Evolutionary conservation across 1,140 invertebrate genomes (phyloP), one percentile per base, ranked within the genome.

Genomic region (Littorina saxatilis): DNA sequence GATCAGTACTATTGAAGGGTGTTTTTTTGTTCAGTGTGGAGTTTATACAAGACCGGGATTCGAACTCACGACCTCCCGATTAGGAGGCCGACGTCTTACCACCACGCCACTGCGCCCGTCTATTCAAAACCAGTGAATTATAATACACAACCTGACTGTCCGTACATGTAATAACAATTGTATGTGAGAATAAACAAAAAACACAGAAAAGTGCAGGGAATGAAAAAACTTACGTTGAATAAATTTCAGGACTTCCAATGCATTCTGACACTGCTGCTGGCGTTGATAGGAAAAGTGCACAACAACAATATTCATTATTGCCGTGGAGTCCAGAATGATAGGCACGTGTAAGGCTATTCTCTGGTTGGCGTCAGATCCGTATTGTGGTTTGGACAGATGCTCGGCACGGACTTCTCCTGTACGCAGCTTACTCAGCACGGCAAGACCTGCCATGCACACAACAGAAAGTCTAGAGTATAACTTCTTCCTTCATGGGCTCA

Each of bases 241-340:
- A 70, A 83, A 86, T 32, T 82, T 79, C 5, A 87, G 27, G 20
- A 90, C 66, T n/a, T 87, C 85, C 58, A 76, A 83, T 40, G 87
- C 84, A 84, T 91, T 90, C 72, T 82, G 75, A 84, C 90, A 91
- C 74, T 91, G 90, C 81, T 91, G 90, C 52, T 87, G 83, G 50
- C 88, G 78, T 58, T 90, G 82, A 73, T 89, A 90, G 15, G 90
- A 91, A 27, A 91, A 84, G 77, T 91, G 89, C 11, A 88, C 86
- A 27, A 83, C 86, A 50, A 87, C 73, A 7, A 91, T 52, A 79
- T 91, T 83, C 3, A 87, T 40, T 35, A 81, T 77, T 1, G 35
- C 74, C 0, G 75, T 43, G 13, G 72, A 37, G 15, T 70, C 79
- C 7, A 88, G 43, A n/a, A 76, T 66, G 20, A 91, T 78, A 20